Conservation (phyloP, 2,113 vertebrate genomes). For the Haliaeetus leucogaster region DNA sequence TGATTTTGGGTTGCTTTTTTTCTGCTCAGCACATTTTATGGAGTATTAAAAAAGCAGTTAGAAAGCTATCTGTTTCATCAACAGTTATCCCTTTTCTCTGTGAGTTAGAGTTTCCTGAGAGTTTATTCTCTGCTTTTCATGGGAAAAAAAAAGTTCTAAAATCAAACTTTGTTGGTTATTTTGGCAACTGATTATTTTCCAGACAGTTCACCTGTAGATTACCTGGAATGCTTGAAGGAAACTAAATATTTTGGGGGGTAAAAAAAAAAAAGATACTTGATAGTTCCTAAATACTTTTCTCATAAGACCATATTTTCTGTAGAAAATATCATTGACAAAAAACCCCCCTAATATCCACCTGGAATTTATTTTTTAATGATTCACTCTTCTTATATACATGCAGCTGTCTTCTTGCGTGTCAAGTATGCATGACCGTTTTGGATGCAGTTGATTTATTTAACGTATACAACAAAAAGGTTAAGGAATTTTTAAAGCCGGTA, state of each 20-base stretch:
- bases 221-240: background rate
- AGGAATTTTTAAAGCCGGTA: background rate
- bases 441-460: background rate
- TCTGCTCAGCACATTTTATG: slow-evolving; percentile 45
- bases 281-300: background rate
- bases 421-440: background rate
- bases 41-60: background rate
- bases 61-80: background rate
- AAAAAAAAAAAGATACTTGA: background rate
- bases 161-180: background rate
- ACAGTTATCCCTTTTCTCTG: background rate
- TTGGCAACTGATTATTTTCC: background rate
- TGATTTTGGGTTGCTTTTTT: slow-evolving; percentile 24
- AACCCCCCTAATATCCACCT: background rate
- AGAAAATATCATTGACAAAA: background rate
- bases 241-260: background rate
- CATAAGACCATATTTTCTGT: background rate
- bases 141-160: background rate
- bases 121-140: background rate
- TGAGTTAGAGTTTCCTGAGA: background rate
- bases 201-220: background rate
- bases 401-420: background rate
- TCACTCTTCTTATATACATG: background rate
- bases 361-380: background rate
- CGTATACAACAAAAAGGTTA: background rate